Base-by-base conservation (phyloP, 2,113 vertebrate genomes). In the Toxotes jaculatrix region DNA sequence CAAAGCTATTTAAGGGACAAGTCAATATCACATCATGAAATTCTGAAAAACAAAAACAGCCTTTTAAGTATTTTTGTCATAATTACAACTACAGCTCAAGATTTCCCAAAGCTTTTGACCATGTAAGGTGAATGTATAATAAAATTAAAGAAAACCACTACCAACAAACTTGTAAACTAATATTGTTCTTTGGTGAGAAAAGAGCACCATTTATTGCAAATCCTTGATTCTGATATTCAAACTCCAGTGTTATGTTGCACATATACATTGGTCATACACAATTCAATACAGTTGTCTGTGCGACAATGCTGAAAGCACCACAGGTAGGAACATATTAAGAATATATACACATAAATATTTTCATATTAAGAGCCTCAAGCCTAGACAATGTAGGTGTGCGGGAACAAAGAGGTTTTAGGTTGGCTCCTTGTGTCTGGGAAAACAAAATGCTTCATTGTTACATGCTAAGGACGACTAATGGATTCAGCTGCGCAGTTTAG, bases 171-270 rank as follows among this genome's bases (percentile, higher is more conserved):
- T 8, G n/a, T 47, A 16, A 55, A 66, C 38, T 34, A 14, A 51
- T 64, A 23, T 79, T 88, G 69, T 84, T 91, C 89, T 93, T 92
- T 93, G 93, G 92, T 94, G 92, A 94, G 85, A 93, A 92, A 93
- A 90, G 66, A 93, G 91, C 92, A 93, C 93, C 92, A 69, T 93
- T 94, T 94, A 93, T 93, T 92, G 92, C 87, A 92, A 92, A 88
- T 91, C 73, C 85, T 76, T 85, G 85, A 88, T 81, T 89, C 74
- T 75, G 61, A 87, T 87, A 89, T 87, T 82, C 82, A 88, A 86
- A 89, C 56, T 93, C 92, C 92, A 94, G 90, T 94, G 92, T 92
- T 81, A 88, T 85, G 88, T 80, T 88, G 65, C 70, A 94, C 87
- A 87, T 85, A 71, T 65, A 90, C 87, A 87, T 88, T 77, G 34